Percentiles rank a stretch among this genome's conserved stretches.
These are phyloP conservation scores for Cosmorhoe ocellata DNA, from an alignment of 2,888 invertebrate species.

Conservation along the genomic window DNA sequence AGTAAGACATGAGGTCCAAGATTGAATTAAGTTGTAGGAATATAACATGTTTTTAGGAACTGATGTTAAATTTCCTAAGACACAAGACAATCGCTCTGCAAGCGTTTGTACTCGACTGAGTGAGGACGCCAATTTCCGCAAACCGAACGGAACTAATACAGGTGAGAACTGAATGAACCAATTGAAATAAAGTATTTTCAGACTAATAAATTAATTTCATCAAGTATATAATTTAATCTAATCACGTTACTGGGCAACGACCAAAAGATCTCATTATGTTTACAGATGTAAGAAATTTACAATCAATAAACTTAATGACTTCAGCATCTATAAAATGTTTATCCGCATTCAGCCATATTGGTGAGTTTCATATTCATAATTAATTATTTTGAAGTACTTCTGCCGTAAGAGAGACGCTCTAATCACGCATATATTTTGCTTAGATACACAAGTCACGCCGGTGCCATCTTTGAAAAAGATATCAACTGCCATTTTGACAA, in stretches of 20 bases:
- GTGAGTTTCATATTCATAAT: neutral
- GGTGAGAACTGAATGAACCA: conserved; percentile 12
- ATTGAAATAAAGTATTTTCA: neutral
- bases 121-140: conserved; percentile 28
- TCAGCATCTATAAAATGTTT: conserved; percentile 1
- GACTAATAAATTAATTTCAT: no score
- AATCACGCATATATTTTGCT: neutral
- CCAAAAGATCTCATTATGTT: no score
- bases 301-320: conserved; percentile 11
- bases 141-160: conserved; percentile 30
- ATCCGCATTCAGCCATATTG: conserved; percentile 3
- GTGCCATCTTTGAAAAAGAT: conserved; percentile 11
- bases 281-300: conserved; percentile 3
- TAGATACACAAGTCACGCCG: conserved; percentile 26
- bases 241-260: no score
- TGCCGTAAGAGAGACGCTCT: no score
- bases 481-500: conserved; percentile 24
- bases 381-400: no score
- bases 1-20: no score
- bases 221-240: no score
- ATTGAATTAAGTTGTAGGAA: no score
- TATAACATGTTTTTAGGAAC: conserved; percentile 18
- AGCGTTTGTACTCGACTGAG: conserved; percentile 11
- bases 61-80: conserved; percentile 4
- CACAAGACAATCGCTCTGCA: neutral